A percentile compares a stretch with the other conserved stretches of the same genome.
Evolutionary conservation across 2,888 invertebrate genomes (phyloP).

Genomic region (Thyatira batis): DNA sequence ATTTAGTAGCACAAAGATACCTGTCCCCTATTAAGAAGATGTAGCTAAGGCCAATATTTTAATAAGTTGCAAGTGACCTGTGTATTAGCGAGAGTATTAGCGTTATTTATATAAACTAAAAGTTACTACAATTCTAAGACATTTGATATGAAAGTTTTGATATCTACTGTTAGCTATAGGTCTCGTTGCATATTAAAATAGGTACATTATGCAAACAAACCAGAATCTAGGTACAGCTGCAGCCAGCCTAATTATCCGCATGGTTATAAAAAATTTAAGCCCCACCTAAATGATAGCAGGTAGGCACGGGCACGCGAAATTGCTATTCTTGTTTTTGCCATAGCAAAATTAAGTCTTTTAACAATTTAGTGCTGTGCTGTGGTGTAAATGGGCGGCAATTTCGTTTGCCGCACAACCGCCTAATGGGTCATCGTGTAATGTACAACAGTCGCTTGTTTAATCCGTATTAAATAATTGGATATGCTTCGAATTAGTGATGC

Average conservation of each 20-base stretch:
- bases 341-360: conserved; percentile 39
- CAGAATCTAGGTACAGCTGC: background rate
- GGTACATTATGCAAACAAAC: background rate
- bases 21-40: too few species aligned
- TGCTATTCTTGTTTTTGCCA: conserved; percentile 15
- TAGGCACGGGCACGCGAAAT: conserved; percentile 10
- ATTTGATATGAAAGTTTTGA: too few species aligned
- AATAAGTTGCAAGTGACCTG: too few species aligned
- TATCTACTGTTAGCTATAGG: too few species aligned
- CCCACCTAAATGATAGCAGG: background rate
- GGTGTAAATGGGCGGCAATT: conserved; percentile 37
- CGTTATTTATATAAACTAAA: too few species aligned
- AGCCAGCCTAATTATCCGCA: background rate
- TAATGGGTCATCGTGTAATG: conserved; percentile 27
- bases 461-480: conserved; percentile 26
- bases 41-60: too few species aligned
- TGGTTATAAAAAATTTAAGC: conserved; percentile 1
- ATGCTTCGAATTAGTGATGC: conserved; percentile 9
- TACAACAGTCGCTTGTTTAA: conserved; percentile 19
- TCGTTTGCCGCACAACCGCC: conserved; percentile 23
- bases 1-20: too few species aligned
- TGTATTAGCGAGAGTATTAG: too few species aligned
- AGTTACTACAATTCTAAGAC: too few species aligned
- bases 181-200: background rate
- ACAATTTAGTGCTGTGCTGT: conserved; percentile 32